Percentiles rank a stretch among this genome's conserved stretches.
These are phyloP conservation scores for Amphiduros pacificus DNA, from an alignment of 2,888 invertebrate species.

Conservation along the genomic window DNA sequence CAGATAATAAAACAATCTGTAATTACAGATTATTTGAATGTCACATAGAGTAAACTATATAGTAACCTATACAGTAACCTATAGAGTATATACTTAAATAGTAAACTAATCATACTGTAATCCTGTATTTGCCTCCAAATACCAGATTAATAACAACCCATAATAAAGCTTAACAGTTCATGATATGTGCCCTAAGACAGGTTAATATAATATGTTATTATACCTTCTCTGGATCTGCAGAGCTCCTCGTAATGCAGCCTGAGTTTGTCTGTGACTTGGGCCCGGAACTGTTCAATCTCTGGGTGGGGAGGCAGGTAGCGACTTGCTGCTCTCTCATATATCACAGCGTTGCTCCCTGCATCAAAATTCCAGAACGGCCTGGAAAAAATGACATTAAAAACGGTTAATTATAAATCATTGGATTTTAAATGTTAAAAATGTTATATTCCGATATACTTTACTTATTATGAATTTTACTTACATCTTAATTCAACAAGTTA, in stretches of 20 bases:
- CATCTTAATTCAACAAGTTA: too few species aligned
- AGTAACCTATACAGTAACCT: too few species aligned
- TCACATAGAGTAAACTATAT: too few species aligned
- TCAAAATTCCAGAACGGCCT: slow-evolving; percentile 81
- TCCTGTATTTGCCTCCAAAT: neutral
- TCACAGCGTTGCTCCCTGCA: slow-evolving; percentile 86
- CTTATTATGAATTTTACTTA: too few species aligned
- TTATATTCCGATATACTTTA: too few species aligned
- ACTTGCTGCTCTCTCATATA: slow-evolving; percentile 83
- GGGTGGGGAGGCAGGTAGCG: slow-evolving; percentile 90
- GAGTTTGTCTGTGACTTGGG: slow-evolving; percentile 79
- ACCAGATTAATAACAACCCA: neutral
- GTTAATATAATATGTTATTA: neutral
- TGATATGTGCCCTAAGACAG: too few species aligned
- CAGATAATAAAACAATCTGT: too few species aligned
- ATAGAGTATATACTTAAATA: too few species aligned
- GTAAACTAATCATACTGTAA: neutral
- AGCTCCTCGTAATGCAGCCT: slow-evolving; percentile 91
- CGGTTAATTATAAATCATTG: too few species aligned
- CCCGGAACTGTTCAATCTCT: slow-evolving; percentile 86
- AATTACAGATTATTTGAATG: too few species aligned
- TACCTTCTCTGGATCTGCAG: slow-evolving; percentile 76
- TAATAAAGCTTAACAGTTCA: too few species aligned
- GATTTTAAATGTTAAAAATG: too few species aligned
- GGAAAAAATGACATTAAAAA: neutral